Percentiles rank a stretch among this genome's conserved stretches.
phyloP scores from a whole-genome alignment of 2,888 invertebrate genomes.

The Blera fallax region DNA sequence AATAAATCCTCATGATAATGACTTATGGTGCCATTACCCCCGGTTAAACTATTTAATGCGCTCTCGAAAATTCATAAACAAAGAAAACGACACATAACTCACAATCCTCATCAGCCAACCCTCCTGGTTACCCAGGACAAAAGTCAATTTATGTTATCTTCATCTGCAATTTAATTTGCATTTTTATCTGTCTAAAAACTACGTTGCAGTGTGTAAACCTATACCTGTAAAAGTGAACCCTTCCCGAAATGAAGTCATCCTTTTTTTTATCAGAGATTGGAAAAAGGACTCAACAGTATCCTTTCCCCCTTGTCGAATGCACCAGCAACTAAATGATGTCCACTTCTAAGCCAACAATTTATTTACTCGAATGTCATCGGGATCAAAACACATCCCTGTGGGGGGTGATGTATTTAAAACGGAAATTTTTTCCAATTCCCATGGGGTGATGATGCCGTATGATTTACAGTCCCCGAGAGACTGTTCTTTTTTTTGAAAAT shows the following conservation, averaged over 20 bases:
- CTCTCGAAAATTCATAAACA: conserved; percentile 6
- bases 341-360: conserved; percentile 72
- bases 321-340: conserved; percentile 62
- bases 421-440: conserved; percentile 49
- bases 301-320: conserved; percentile 24
- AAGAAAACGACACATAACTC: neutral
- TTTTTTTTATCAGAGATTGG: conserved; percentile 45
- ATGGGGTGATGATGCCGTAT: conserved; percentile 64
- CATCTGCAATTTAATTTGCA: conserved; percentile 67
- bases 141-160: conserved; percentile 61
- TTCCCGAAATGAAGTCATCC: conserved; percentile 40
- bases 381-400: conserved; percentile 48
- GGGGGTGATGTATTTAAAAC: conserved; percentile 27
- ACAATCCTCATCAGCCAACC: neutral
- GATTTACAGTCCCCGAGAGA: conserved; percentile 65
- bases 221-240: conserved; percentile 61
- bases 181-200: conserved; percentile 42
- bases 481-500: conserved; percentile 6
- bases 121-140: conserved; percentile 18
- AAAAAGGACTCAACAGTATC: conserved; percentile 26
- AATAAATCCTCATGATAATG: conserved; percentile 9
- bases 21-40: conserved; percentile 28
- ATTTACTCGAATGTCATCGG: conserved; percentile 67
- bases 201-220: neutral
- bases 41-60: neutral